Evolutionary conservation across 1,140 invertebrate genomes (phyloP).

Genomic region (Drosophila ercepeae): DNA sequence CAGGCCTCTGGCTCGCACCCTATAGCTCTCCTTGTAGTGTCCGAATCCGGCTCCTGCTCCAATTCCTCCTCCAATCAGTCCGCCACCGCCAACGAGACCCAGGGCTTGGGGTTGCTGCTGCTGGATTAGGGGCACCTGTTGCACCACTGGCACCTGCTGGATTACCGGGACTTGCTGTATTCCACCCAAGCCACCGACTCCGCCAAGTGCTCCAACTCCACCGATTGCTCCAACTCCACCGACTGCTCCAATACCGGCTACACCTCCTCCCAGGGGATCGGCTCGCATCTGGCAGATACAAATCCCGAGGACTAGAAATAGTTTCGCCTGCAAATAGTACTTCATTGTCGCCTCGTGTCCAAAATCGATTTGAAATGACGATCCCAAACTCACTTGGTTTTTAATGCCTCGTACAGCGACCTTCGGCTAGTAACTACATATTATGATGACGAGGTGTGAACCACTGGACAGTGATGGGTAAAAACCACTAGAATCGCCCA

Average conservation of each 20-base stretch:
- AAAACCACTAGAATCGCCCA: conserved; percentile 28
- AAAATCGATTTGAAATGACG: conserved; percentile 34
- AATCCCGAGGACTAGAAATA: conserved; percentile 37
- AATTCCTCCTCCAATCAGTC: conserved; percentile 43
- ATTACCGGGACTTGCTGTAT: conserved; percentile 53
- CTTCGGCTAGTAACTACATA: conserved; percentile 26
- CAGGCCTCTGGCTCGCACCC: conserved; percentile 64
- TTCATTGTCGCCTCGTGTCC: conserved; percentile 39
- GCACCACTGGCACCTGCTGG: conserved; percentile 53
- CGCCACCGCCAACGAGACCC: conserved; percentile 50
- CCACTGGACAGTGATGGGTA: conserved; percentile 30
- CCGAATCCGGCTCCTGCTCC: conserved; percentile 71
- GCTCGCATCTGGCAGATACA: conserved; percentile 1
- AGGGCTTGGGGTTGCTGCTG: conserved; percentile 52
- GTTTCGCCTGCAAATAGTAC: conserved; percentile 24
- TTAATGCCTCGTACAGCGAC: conserved; percentile 58
- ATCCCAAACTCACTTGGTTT: conserved; percentile 13
- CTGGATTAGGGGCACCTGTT: conserved; percentile 61
- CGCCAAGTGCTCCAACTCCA: conserved; percentile 15
- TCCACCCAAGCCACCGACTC: conserved; percentile 11
- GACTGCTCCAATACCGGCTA: conserved; percentile 17
- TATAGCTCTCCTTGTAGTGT: conserved; percentile 66
- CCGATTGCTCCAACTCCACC: conserved; percentile 26
- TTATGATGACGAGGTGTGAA: conserved; percentile 55
- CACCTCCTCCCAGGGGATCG: conserved; percentile 14